phyloP scores from a whole-genome alignment of 23 tunicate genomes.

The Aplidium turbinatum region DNA sequence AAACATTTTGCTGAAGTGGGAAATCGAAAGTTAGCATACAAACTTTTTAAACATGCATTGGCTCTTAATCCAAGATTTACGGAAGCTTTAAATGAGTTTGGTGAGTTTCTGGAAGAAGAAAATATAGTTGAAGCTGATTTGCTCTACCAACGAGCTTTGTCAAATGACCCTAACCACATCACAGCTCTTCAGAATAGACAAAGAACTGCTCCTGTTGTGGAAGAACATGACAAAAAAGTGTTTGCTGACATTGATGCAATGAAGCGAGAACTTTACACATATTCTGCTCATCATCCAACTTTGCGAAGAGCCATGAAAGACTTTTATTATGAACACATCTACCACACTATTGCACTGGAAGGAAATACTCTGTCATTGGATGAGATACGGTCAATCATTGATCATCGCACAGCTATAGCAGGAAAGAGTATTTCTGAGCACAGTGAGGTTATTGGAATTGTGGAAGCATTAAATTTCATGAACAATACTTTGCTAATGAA shows the following conservation, averaged over 20 bases:
- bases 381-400: slow-evolving; percentile 63
- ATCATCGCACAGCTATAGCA: slow-evolving; percentile 53
- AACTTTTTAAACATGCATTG: slow-evolving; percentile 83
- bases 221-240: slow-evolving; percentile 64
- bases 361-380: slow-evolving; percentile 84
- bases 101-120: slow-evolving; percentile 86
- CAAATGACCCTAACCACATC: slow-evolving; percentile 64
- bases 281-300: slow-evolving; percentile 76
- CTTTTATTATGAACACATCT: slow-evolving; percentile 86
- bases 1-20: slow-evolving; percentile 50
- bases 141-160: slow-evolving; percentile 78
- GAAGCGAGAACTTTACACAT: slow-evolving; percentile 80
- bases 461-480: slow-evolving; percentile 82
- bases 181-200: slow-evolving; percentile 79
- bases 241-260: slow-evolving; percentile 64
- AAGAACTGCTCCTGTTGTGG: slow-evolving; percentile 84
- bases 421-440: slow-evolving; percentile 87
- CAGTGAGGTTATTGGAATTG: slow-evolving; percentile 90
- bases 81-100: slow-evolving; percentile 76
- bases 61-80: slow-evolving; percentile 70
- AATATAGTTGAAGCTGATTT: slow-evolving; percentile 86
- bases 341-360: slow-evolving; percentile 93
- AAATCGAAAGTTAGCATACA: slow-evolving; percentile 74
- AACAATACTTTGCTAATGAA: slow-evolving; percentile 92
- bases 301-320: slow-evolving; percentile 88